Evolutionary conservation across 1,140 invertebrate genomes (phyloP).

Genomic region (Neoseiulus cucumeris): DNA sequence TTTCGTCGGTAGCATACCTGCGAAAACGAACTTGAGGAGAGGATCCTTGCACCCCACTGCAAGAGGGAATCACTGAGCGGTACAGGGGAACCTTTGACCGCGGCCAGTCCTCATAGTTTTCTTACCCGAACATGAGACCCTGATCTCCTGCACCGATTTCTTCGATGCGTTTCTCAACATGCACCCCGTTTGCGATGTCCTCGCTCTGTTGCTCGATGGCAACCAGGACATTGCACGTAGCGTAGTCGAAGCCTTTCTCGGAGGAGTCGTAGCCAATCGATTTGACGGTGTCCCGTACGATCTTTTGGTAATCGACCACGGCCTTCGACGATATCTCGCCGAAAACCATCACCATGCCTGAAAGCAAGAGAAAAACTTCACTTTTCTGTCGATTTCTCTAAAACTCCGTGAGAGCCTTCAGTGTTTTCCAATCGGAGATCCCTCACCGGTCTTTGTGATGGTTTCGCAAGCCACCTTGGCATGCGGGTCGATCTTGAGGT

Average conservation of each 20-base stretch:
- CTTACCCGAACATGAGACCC: slow-evolving; percentile 29
- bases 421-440: no score
- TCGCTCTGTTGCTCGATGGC: slow-evolving; percentile 30
- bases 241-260: slow-evolving; percentile 29
- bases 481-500: slow-evolving; percentile 29
- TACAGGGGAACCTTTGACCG: no score
- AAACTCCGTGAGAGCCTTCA: no score
- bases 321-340: slow-evolving; percentile 31
- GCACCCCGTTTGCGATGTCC: slow-evolving; percentile 29
- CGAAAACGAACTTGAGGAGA: no score
- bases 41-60: no score
- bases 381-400: no score
- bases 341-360: slow-evolving; percentile 30
- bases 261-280: slow-evolving; percentile 13
- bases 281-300: slow-evolving; percentile 20
- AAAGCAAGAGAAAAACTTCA: neutral
- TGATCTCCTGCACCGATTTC: slow-evolving; percentile 32
- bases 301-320: slow-evolving; percentile 28
- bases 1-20: slow-evolving; percentile 32
- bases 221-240: slow-evolving; percentile 30
- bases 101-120: neutral
- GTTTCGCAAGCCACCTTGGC: slow-evolving; percentile 27
- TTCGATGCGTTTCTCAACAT: slow-evolving; percentile 28
- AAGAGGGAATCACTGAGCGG: no score
- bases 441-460: slow-evolving; percentile 21